Conservation (phyloP, 2,113 vertebrate species). For the Siniperca knerii region DNA sequence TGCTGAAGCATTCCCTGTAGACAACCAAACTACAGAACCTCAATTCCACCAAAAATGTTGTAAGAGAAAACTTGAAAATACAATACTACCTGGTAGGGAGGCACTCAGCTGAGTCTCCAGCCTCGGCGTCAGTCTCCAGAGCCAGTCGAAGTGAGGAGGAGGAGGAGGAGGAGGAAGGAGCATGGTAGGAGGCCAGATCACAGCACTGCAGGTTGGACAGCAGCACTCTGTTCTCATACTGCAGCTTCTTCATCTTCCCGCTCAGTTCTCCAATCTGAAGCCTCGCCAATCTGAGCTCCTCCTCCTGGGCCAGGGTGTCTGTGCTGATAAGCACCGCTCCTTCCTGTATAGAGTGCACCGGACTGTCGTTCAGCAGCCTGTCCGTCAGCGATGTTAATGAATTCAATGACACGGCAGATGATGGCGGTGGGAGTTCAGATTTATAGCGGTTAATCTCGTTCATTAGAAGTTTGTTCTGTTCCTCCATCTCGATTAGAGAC, state of each 20-base stretch:
- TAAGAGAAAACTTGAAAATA: background rate
- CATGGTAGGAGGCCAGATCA: conserved; percentile 93
- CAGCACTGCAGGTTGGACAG: conserved; percentile 97
- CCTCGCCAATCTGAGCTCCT: conserved; percentile 91
- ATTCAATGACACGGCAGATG: conserved; percentile 71
- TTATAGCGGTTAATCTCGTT: conserved; percentile 95
- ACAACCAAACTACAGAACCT: background rate
- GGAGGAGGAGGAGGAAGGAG: conserved; percentile 84
- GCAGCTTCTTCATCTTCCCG: conserved; percentile 98
- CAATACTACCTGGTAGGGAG: conserved; percentile 81
- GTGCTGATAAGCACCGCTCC: conserved; percentile 90
- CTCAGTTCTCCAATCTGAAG: conserved; percentile 95
- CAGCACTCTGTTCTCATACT: conserved; percentile 97
- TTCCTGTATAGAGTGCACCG: conserved; percentile 80
- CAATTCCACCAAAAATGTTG: background rate
- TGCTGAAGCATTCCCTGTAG: background rate
- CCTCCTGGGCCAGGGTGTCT: conserved; percentile 85
- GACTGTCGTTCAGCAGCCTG: conserved; percentile 69
- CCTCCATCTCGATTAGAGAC: conserved; percentile 95
- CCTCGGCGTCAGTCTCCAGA: conserved; percentile 93
- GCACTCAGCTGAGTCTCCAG: conserved; percentile 93
- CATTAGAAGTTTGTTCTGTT: conserved; percentile 98
- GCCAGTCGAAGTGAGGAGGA: conserved; percentile 84
- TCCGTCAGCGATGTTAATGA: conserved; percentile 64
- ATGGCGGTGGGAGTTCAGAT: conserved; percentile 88